These are phyloP conservation scores for Luidia sarsii DNA, from an alignment of 53 echinoderm and acorn worm genomes.

Conservation along the genomic window DNA sequence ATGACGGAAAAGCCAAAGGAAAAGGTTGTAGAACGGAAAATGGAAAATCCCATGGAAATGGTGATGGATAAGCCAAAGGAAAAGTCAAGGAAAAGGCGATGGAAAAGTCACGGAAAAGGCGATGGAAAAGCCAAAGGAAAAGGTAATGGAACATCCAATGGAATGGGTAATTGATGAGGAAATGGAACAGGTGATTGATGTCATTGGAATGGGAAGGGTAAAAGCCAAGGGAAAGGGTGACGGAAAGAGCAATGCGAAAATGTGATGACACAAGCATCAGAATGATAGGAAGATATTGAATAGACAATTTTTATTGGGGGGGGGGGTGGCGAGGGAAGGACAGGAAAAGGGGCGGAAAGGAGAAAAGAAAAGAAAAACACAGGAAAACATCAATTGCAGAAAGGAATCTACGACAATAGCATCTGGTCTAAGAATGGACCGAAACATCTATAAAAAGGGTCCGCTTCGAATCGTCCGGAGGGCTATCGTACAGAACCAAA, in stretches of 20 bases:
- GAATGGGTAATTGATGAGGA: background rate
- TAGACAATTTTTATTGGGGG: too few species aligned
- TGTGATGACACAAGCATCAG: too few species aligned
- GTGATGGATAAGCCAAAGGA: too few species aligned
- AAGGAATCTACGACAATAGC: conserved; percentile 5
- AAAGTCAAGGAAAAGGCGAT: too few species aligned
- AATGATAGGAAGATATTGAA: too few species aligned
- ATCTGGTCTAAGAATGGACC: background rate
- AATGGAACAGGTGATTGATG: background rate
- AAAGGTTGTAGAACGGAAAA: too few species aligned
- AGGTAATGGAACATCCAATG: background rate
- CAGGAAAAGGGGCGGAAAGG: background rate
- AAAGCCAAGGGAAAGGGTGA: background rate
- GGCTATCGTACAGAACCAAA: too few species aligned
- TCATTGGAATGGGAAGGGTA: background rate
- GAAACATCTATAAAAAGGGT: too few species aligned
- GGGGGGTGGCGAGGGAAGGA: background rate
- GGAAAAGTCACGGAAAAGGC: background rate
- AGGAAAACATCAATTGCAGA: conserved; percentile 39
- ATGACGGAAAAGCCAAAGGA: background rate
- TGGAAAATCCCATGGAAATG: too few species aligned
- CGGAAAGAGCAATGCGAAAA: too few species aligned
- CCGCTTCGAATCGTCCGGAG: too few species aligned
- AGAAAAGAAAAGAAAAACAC: conserved; percentile 9
- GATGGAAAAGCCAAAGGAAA: background rate